Percentiles rank a stretch among this genome's conserved stretches.
Conservation (phyloP, 2,888 invertebrate species). For the Pheosia gnoma region DNA sequence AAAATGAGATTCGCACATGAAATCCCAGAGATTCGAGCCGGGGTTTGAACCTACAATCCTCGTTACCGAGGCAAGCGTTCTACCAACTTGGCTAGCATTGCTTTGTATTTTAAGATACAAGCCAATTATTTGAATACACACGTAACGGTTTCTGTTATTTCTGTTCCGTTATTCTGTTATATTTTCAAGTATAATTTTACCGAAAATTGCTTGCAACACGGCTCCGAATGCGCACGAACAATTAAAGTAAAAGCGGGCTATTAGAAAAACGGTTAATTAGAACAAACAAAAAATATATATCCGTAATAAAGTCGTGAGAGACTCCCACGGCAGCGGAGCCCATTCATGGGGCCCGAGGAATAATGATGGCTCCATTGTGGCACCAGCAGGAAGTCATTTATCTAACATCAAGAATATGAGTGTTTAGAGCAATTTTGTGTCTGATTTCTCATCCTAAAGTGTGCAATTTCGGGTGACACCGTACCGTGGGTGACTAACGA, state of each 20-base stretch:
- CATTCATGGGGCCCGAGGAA: slow-evolving; percentile 69
- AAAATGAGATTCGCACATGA: no score
- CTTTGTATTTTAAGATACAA: background rate
- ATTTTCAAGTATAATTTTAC: slow-evolving; percentile 3
- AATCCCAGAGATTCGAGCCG: no score
- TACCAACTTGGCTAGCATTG: no score
- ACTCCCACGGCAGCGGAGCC: slow-evolving; percentile 75
- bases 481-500: slow-evolving; percentile 11
- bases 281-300: slow-evolving; percentile 82
- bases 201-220: slow-evolving; percentile 39
- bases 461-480: slow-evolving; percentile 75
- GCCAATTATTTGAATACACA: background rate
- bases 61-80: no score
- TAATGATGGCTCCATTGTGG: slow-evolving; percentile 82
- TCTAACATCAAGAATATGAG: slow-evolving; percentile 84
- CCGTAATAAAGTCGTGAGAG: slow-evolving; percentile 82
- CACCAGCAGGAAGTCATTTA: slow-evolving; percentile 82
- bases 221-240: slow-evolving; percentile 55
- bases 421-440: slow-evolving; percentile 82
- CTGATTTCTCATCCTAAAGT: slow-evolving; percentile 79
- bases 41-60: no score
- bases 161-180: background rate
- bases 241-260: slow-evolving; percentile 81
- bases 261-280: slow-evolving; percentile 82
- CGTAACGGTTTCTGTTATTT: no score